phyloP scores from a whole-genome alignment of 2,888 invertebrate species.

The Drosophila paramelanica region DNA sequence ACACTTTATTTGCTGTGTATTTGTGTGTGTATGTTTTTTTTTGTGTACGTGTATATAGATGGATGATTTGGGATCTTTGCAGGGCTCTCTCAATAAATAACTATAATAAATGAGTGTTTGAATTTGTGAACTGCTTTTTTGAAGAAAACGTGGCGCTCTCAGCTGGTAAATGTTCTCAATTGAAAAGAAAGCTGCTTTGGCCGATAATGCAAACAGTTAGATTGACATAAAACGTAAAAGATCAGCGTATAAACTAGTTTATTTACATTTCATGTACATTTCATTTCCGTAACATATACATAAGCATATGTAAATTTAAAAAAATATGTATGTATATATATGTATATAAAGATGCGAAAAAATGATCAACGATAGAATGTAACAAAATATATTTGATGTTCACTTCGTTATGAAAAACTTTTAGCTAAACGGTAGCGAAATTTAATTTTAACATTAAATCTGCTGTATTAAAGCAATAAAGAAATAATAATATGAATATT shows the following conservation, averaged over 20 bases:
- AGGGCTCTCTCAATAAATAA: no score
- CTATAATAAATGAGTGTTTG: no score
- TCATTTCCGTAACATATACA: constrained; percentile 30
- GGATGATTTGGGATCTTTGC: no score
- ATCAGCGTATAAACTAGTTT: constrained; percentile 36
- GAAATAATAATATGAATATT: constrained; percentile 15
- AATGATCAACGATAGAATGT: constrained; percentile 35
- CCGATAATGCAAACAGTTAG: not conserved
- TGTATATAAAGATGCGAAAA: constrained; percentile 15
- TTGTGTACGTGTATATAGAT: no score
- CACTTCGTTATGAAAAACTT: constrained; percentile 12
- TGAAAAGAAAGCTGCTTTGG: not conserved
- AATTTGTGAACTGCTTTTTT: no score
- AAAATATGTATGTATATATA: constrained; percentile 8
- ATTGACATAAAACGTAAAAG: not conserved
- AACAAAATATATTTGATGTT: constrained; percentile 34
- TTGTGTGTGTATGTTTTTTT: no score
- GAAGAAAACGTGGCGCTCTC: no score
- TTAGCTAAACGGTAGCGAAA: constrained; percentile 6
- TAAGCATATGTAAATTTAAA: constrained; percentile 21
- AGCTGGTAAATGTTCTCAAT: not conserved
- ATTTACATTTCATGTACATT: constrained; percentile 60
- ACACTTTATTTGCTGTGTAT: no score
- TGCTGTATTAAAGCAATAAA: not conserved
- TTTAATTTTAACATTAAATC: constrained; percentile 3